Evolutionary conservation across 2,113 vertebrate genomes (phyloP).

Genomic region (Corythornis cristatus): DNA sequence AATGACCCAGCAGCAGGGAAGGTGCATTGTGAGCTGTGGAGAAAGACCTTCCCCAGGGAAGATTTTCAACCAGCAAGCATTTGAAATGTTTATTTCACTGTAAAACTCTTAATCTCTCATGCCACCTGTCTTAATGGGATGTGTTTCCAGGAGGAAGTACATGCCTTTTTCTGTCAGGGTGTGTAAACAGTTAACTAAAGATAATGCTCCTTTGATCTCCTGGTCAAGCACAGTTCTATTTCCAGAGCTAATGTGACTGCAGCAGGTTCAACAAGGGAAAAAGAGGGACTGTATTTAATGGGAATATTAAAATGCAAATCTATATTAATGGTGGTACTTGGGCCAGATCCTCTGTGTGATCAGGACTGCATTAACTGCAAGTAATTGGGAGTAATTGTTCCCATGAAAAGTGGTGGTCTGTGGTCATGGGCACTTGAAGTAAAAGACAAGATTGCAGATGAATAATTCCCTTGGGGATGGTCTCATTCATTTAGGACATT

Average conservation of each 20-base stretch:
- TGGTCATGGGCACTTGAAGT: neutral
- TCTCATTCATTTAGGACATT: constrained; percentile 13
- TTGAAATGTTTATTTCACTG: neutral
- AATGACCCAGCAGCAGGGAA: neutral
- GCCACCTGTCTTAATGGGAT: neutral
- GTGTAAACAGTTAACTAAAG: neutral
- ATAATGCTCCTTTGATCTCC: neutral
- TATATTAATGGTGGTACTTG: neutral
- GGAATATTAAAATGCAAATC: neutral
- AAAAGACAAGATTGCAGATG: neutral
- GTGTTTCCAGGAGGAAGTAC: neutral
- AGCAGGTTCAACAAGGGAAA: neutral
- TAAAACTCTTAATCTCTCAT: neutral
- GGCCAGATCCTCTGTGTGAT: neutral
- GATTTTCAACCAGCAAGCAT: neutral
- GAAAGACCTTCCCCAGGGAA: neutral
- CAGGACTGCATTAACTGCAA: neutral
- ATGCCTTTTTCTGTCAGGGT: neutral
- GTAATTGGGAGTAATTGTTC: constrained; percentile 5
- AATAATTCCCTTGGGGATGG: constrained; percentile 13
- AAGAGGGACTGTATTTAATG: neutral
- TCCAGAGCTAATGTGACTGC: neutral
- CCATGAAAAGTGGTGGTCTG: neutral
- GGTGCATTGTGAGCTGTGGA: neutral
- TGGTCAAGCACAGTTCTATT: neutral